Evolutionary conservation across 2,113 vertebrate genomes (phyloP).

Genomic region (Mohoua ochrocephala): DNA sequence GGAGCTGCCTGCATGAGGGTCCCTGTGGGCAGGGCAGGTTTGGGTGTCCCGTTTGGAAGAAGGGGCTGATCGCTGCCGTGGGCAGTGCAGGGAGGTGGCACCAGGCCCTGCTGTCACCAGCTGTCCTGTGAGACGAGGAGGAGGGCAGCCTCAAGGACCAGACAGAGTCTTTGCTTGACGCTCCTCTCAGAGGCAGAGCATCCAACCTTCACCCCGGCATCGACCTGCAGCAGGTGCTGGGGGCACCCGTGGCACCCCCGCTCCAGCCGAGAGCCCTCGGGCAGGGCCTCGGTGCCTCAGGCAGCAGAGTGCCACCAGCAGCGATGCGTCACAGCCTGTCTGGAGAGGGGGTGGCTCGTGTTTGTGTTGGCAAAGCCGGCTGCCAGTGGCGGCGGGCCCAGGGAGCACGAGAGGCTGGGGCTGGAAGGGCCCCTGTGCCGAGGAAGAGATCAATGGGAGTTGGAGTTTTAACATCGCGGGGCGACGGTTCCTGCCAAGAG

Average conservation of each 20-base stretch:
- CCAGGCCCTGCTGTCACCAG: neutral
- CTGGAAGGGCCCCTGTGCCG: neutral
- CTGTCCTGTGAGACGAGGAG: neutral
- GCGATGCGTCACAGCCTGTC: neutral
- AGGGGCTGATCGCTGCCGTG: neutral
- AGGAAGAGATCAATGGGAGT: neutral
- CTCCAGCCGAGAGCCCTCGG: accelerated
- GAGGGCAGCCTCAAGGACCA: neutral
- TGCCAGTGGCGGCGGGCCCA: neutral
- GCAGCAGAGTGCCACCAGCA: neutral
- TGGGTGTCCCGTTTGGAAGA: neutral
- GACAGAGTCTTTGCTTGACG: neutral
- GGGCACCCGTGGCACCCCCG: accelerated
- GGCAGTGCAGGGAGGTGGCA: neutral
- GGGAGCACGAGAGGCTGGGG: neutral
- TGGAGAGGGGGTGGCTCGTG: neutral
- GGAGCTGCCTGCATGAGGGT: neutral
- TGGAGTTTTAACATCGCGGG: neutral
- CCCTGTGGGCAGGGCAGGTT: neutral
- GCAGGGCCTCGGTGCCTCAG: neutral
- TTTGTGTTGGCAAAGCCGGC: neutral
- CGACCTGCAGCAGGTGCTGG: neutral
- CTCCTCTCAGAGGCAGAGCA: neutral
- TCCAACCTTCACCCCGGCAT: neutral
- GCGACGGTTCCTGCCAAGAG: neutral